These are phyloP conservation scores for Sebastes hopkinsi DNA, from an alignment of 2,797 vertebrate genomes.

Conservation along the genomic window DNA sequence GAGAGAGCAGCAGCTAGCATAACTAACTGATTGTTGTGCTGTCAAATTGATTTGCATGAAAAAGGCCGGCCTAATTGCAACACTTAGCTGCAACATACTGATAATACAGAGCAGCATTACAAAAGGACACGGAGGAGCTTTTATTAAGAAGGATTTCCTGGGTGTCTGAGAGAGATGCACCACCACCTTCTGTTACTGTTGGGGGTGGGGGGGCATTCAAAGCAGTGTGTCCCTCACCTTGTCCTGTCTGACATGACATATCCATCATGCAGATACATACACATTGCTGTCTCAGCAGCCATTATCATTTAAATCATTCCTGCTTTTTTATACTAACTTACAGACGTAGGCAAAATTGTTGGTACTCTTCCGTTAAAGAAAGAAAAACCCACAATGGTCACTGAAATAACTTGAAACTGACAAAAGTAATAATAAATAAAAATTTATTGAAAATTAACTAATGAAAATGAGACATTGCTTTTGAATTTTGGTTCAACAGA, in stretches of 20 bases:
- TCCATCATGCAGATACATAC: slow-evolving; percentile 47
- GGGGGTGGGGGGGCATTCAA: slow-evolving; percentile 19
- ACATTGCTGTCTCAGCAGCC: slow-evolving; percentile 35
- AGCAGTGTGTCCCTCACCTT: slow-evolving; percentile 29
- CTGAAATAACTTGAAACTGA: too few relatives aligned
- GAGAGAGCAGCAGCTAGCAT: slow-evolving; percentile 72
- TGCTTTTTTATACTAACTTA: not conserved
- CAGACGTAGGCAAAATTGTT: too few relatives aligned
- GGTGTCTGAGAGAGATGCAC: slow-evolving; percentile 57
- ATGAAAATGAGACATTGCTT: too few relatives aligned
- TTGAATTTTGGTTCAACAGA: too few relatives aligned
- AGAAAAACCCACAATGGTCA: too few relatives aligned
- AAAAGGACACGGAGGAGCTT: slow-evolving; percentile 73
- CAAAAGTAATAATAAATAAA: too few relatives aligned
- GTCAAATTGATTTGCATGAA: slow-evolving; percentile 87
- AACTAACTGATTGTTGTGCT: slow-evolving; percentile 86
- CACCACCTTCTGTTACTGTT: slow-evolving; percentile 54
- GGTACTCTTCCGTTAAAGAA: too few relatives aligned
- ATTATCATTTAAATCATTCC: slow-evolving; percentile 34
- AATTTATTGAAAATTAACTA: too few relatives aligned
- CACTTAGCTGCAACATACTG: slow-evolving; percentile 83
- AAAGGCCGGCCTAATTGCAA: slow-evolving; percentile 85
- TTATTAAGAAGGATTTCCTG: slow-evolving; percentile 77
- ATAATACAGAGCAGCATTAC: slow-evolving; percentile 81
- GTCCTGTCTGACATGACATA: slow-evolving; percentile 52